Percentiles rank a stretch among this genome's conserved stretches.
Conservation (phyloP, 2,113 vertebrate species). For the Alexandromys fortis region DNA sequence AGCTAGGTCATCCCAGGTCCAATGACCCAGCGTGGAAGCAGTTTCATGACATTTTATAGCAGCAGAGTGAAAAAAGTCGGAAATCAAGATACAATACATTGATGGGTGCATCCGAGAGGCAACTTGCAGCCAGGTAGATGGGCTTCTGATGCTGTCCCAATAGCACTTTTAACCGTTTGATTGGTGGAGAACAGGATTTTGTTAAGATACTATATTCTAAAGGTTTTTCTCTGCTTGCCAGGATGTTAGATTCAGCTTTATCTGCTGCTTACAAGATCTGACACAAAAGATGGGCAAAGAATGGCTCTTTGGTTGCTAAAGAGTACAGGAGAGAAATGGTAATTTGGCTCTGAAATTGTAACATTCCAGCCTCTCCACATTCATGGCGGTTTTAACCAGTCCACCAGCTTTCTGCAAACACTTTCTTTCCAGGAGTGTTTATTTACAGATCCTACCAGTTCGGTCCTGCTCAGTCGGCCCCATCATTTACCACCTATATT, state of each 20-base stretch:
- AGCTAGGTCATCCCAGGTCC: neutral
- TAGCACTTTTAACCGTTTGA: neutral
- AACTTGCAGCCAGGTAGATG: fast-evolving
- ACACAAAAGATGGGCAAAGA: neutral
- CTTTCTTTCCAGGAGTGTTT: neutral
- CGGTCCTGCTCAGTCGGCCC: neutral
- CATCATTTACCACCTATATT: neutral
- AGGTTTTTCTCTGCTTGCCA: neutral
- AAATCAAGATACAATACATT: neutral
- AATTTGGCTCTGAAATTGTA: neutral
- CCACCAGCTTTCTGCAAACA: neutral
- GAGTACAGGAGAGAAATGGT: neutral
- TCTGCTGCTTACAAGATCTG: neutral
- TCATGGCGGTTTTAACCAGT: neutral
- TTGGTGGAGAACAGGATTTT: neutral
- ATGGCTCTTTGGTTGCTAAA: neutral
- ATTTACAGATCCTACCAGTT: neutral
- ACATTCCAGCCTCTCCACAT: neutral
- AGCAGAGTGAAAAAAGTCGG: neutral
- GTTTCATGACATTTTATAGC: neutral
- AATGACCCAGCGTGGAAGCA: too few species aligned
- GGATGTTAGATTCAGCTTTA: neutral
- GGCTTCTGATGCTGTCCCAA: neutral
- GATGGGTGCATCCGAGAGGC: neutral
- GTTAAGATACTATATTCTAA: neutral